A percentile compares a stretch with the other conserved stretches of the same genome.
phyloP scores from a whole-genome alignment of 1,140 invertebrate genomes.

The Cotesia glomerata region DNA sequence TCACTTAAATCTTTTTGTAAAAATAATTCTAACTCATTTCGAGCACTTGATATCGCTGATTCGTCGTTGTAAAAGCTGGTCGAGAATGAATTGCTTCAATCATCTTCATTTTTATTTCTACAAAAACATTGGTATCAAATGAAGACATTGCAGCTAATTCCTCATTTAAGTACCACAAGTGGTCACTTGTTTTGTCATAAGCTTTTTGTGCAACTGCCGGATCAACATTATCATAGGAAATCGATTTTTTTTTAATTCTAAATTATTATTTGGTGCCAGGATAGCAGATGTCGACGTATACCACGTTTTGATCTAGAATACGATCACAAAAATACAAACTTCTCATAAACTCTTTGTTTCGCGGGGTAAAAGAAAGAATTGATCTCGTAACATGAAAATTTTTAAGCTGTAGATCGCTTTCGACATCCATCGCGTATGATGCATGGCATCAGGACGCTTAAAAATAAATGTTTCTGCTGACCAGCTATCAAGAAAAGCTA shows the following conservation, averaged over 20 bases:
- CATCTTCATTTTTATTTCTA: not conserved
- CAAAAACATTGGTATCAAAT: not conserved
- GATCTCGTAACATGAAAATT: conserved; percentile 36
- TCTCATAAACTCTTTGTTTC: conserved; percentile 32
- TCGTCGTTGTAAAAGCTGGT: not conserved
- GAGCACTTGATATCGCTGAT: not conserved
- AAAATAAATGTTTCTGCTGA: not conserved
- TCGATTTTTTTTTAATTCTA: conserved; percentile 27
- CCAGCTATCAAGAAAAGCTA: not conserved
- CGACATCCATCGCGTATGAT: conserved; percentile 34
- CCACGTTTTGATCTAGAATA: conserved; percentile 35
- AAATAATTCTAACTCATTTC: not conserved
- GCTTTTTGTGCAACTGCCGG: conserved; percentile 5
- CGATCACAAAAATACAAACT: conserved; percentile 34
- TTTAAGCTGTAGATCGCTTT: conserved; percentile 36
- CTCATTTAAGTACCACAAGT: conserved; percentile 27
- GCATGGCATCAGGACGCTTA: conserved; percentile 17
- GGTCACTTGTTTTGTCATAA: conserved; percentile 11
- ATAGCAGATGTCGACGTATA: conserved; percentile 23
- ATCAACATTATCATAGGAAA: conserved; percentile 19
- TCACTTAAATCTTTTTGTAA: not conserved
- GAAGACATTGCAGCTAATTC: conserved; percentile 1
- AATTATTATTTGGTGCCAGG: conserved; percentile 31
- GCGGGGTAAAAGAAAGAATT: conserved; percentile 33
- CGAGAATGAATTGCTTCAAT: not conserved